Evolutionary conservation across 2,888 invertebrate genomes (phyloP), one percentile per base, ranked within the genome.

Genomic region (Polietes domitor): DNA sequence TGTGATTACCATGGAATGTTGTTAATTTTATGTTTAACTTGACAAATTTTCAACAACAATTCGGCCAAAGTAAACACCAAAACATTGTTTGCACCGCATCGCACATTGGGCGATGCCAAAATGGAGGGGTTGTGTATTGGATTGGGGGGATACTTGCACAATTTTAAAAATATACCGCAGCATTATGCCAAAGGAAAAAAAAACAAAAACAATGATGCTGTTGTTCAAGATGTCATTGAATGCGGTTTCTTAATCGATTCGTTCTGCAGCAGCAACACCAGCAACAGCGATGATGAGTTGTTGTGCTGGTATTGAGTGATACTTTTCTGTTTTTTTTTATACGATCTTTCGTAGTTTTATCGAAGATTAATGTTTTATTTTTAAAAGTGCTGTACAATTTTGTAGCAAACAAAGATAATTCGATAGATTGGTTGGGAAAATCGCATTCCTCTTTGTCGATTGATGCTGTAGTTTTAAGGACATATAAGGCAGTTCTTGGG

Each of bases 11-110:
- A 47, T 43, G 73, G 73, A 58, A 73, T 73, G 55, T 58, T 73
- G 73, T 73, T 73, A 73, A 73, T 73, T 73, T 61, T 61, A 73
- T 73, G 58, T 73, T 73, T 72, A 73, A 73, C 58, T 73, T 73
- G 73, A 73, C 73, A 73, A 61, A 73, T 61, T 61, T 58, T 58
- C 68, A 41, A 21, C 68, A 41, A 21, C 68, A 68, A 68, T 68
- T 68, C 24, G 21, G 12, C 19, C 37, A 68, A 68, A 68, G 43
- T n/a, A 65, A 28, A 61, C 61, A 61, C n/a, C 61, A 32, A 28
- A 61, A 58, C 26, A 26, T 26, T 58, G 58, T 58, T 58, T 58
- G 28, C 24, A 24, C 28, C 32, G 6, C n/a, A n/a, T n/a, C n/a
- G n/a, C n/a, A n/a, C n/a, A n/a, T n/a, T 32, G 28, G 61, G 12